phyloP scores from a whole-genome alignment of 2,888 invertebrate species.

The Vannuccia rotundouncinata region DNA sequence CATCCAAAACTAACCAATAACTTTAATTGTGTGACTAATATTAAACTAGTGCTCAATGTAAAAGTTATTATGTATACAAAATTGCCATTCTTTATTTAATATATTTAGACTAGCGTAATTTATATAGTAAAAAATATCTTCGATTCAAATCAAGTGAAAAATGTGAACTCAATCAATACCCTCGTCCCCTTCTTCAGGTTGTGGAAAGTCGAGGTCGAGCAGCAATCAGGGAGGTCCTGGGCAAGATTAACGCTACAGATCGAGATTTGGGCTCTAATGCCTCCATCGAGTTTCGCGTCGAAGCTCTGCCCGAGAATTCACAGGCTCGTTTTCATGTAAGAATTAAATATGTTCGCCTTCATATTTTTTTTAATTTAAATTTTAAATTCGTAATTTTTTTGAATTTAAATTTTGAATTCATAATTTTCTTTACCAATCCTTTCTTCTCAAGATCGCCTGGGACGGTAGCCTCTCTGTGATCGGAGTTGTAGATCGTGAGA shows the following conservation, averaged over 20 bases:
- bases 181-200: neutral
- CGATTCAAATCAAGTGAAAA: no score
- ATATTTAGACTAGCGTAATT: no score
- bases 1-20: no score
- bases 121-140: no score
- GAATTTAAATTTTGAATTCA: constrained; percentile 1
- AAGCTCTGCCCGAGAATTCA: neutral
- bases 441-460: neutral
- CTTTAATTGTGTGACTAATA: no score
- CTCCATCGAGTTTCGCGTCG: neutral
- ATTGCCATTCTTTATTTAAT: no score
- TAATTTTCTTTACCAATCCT: neutral
- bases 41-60: no score
- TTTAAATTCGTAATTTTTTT: neutral
- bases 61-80: no score
- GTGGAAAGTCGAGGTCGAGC: constrained; percentile 29
- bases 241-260: constrained; percentile 32
- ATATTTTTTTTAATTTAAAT: neutral
- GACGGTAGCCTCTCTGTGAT: constrained; percentile 16
- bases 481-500: constrained; percentile 25
- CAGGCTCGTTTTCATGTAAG: neutral
- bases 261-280: constrained; percentile 26
- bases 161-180: no score
- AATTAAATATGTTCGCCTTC: neutral
- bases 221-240: neutral